These are phyloP conservation scores for Perdita meconis DNA, from an alignment of 2,888 invertebrate genomes.

Conservation along the genomic window DNA sequence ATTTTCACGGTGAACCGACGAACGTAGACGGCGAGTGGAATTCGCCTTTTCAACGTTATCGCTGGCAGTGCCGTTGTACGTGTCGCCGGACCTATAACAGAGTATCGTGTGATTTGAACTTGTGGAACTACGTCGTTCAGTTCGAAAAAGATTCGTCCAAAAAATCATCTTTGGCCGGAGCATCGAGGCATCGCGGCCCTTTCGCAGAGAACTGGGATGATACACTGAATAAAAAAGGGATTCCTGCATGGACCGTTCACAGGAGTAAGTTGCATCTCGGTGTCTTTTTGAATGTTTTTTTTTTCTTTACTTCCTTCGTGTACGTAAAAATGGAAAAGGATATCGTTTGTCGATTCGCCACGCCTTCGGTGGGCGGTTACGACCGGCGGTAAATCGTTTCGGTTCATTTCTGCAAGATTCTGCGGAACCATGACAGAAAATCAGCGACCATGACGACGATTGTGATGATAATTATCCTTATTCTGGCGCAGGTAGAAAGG, in stretches of 20 bases:
- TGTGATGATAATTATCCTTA: constrained; percentile 50
- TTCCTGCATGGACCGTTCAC: constrained; percentile 78
- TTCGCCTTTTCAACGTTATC: constrained; percentile 20
- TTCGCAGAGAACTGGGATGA: constrained; percentile 69
- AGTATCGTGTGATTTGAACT: constrained; percentile 15
- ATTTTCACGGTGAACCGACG: constrained; percentile 1
- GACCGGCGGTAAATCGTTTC: constrained; percentile 76
- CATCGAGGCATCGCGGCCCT: constrained; percentile 27
- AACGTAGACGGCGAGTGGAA: constrained; percentile 36
- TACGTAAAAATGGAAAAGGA: not conserved
- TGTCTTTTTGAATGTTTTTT: not conserved
- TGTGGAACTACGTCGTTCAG: not conserved
- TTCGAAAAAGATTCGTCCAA: constrained; percentile 8
- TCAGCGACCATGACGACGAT: constrained; percentile 77
- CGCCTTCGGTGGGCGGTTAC: constrained; percentile 69
- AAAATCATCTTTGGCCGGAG: constrained; percentile 3
- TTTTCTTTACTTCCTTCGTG: not conserved
- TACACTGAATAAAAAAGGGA: constrained; percentile 71
- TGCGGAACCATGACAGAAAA: constrained; percentile 77
- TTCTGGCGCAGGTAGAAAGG: constrained; percentile 50
- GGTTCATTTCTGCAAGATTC: constrained; percentile 74
- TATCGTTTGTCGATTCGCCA: constrained; percentile 40
- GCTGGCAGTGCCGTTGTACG: constrained; percentile 24
- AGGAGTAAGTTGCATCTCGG: constrained; percentile 74
- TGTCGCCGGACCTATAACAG: constrained; percentile 23